Base-by-base conservation (phyloP, 2,888 invertebrate genomes). In the Polyommatus iphigenia region DNA sequence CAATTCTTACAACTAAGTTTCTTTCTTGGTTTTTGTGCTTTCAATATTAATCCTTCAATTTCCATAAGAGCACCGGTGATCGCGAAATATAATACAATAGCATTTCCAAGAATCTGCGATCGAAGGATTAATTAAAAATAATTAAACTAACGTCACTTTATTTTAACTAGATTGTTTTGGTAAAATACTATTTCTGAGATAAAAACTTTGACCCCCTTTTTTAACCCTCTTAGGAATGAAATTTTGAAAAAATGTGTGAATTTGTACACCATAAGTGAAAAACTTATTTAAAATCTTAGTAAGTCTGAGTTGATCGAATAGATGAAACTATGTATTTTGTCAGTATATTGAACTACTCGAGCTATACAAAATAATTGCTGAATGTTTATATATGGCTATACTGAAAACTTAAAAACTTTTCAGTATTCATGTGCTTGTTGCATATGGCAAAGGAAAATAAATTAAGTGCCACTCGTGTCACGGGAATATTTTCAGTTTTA, bases 371-470 rank as follows among this genome's bases (percentile, higher is more conserved):
- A 6, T 10, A 0, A 13, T 67, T 67, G 67, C 32, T 29, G 18
- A 54, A 54, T 54, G 29, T 18, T 67, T 32, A 5, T 32, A 29
- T 13, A 24, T 62, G 24, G 10, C 24, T 13, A 3, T 13, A 62
- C 10, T 20, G 62, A 62, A 32, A 67, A 32, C 18, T 29, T 29
- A 15, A 24, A 29, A 29, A 24, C 13, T 67, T 67, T 67, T 6
- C 67, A 67, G 3, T 6, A 32, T 29, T 67, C 67, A 32, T 10
- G 32, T 67, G 1, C 67, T 67, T 67, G 29, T 67, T 67, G 15
- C 15, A 67, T 67, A 29, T 67, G 15, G 18, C 67, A 67, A 67
- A 20, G 59, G 59, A 59, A 59, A 59, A 59, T 59, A 59, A 20
- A 29, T 67, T 29, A 67, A 67, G 67, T 67, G 67, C 29, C 15